Percentiles rank a stretch among this genome's conserved stretches.
These are phyloP conservation scores for Peromyscus maniculatus DNA, from an alignment of 2,113 vertebrate genomes.

Conservation along the genomic window DNA sequence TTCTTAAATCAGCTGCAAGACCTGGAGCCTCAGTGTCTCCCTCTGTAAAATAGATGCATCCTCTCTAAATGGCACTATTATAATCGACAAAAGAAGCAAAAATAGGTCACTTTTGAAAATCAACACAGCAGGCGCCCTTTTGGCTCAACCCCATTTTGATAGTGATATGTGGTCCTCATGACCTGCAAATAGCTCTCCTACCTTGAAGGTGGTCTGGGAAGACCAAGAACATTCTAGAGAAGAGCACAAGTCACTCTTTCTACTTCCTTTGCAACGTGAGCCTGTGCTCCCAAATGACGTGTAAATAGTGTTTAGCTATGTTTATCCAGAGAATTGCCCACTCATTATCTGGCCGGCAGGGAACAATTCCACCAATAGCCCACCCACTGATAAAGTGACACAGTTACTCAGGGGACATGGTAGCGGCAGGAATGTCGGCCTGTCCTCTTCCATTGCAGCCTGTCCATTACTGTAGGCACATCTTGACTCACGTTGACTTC, in stretches of 20 bases:
- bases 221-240: constrained; percentile 1
- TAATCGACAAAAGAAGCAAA: not conserved
- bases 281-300: constrained; percentile 52
- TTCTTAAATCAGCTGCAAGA: not conserved
- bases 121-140: not conserved
- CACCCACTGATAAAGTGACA: constrained; percentile 63
- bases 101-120: not conserved
- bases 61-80: constrained; percentile 13
- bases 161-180: not conserved
- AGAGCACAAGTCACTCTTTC: not conserved
- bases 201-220: not conserved
- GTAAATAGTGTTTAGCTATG: constrained; percentile 74
- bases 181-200: constrained; percentile 4
- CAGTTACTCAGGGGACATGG: not conserved
- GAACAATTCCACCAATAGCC: constrained; percentile 77
- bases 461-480: not conserved
- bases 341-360: constrained; percentile 78
- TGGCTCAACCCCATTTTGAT: constrained; percentile 23
- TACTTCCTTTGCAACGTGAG: constrained; percentile 55
- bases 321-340: constrained; percentile 62
- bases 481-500: not conserved
- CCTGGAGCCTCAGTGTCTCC: not conserved
- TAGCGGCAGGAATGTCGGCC: not conserved
- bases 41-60: constrained; percentile 25
- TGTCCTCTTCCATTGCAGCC: not conserved